These are phyloP conservation scores for Drosophila longiperda DNA, from an alignment of 2,888 invertebrate species.

Conservation along the genomic window DNA sequence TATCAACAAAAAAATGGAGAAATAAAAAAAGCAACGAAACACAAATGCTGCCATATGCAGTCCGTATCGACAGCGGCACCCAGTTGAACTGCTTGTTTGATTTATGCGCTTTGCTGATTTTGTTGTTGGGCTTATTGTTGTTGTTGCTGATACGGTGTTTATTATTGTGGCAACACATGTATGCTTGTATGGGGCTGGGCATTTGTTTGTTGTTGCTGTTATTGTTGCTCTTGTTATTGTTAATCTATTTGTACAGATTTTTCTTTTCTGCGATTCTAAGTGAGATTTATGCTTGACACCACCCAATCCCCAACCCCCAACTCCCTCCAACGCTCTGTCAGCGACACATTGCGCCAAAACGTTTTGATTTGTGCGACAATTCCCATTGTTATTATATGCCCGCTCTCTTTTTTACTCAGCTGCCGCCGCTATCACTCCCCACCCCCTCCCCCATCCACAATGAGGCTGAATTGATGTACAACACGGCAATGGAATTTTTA, in stretches of 20 bases:
- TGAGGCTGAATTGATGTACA: conserved; percentile 63
- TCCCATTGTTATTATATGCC: conserved; percentile 15
- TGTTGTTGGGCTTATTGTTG: conserved; percentile 52
- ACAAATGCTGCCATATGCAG: conserved; percentile 73
- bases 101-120: conserved; percentile 51
- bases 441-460: neutral
- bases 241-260: conserved; percentile 76
- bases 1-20: conserved; percentile 9
- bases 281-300: conserved; percentile 63
- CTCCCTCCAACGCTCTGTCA: conserved; percentile 36
- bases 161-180: conserved; percentile 71
- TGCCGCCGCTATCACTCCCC: neutral
- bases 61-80: conserved; percentile 13
- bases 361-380: conserved; percentile 59
- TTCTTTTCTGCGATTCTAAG: conserved; percentile 51
- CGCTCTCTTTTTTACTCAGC: conserved; percentile 2
- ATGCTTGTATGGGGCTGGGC: conserved; percentile 40
- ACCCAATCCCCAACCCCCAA: neutral
- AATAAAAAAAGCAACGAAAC: conserved; percentile 3
- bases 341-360: conserved; percentile 61
- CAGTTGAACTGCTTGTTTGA: conserved; percentile 50
- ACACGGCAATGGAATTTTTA: conserved; percentile 80
- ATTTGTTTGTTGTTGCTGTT: conserved; percentile 20
- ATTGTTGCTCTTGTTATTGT: conserved; percentile 68
- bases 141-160: conserved; percentile 61